Percentiles rank a stretch among this genome's conserved stretches.
phyloP scores from a whole-genome alignment of 2,797 vertebrate genomes.

The Rhinatrema bivittatum region DNA sequence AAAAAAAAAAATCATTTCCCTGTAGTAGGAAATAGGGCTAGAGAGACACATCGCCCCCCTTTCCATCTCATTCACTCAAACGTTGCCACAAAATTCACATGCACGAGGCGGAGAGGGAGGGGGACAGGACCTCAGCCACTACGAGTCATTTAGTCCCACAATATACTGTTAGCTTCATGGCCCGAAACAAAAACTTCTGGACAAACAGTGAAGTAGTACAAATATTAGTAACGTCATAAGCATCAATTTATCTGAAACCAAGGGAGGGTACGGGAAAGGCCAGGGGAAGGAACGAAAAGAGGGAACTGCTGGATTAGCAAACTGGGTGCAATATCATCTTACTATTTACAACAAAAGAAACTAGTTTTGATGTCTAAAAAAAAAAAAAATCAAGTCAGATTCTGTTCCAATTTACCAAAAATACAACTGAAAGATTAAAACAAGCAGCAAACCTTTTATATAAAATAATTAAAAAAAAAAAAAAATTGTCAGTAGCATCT shows the following conservation, averaged over 20 bases:
- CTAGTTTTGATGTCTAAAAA: conserved; percentile 21
- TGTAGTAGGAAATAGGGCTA: too few relatives aligned
- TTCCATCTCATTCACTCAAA: not conserved
- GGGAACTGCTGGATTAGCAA: conserved; percentile 34
- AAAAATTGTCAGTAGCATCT: conserved; percentile 82
- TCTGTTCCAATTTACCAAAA: conserved; percentile 59
- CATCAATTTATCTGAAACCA: too few relatives aligned
- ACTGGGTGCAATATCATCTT: conserved; percentile 38
- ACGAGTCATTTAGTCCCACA: too few relatives aligned
- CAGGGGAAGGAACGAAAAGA: not conserved
- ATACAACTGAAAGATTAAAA: conserved; percentile 55
- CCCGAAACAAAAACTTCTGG: too few relatives aligned
- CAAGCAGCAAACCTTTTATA: conserved; percentile 72
- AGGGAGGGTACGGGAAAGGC: not conserved
- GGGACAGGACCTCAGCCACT: too few relatives aligned
- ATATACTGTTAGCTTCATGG: too few relatives aligned
- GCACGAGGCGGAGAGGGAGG: too few relatives aligned
- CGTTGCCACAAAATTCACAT: not conserved
- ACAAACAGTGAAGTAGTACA: too few relatives aligned
- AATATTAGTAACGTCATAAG: too few relatives aligned
- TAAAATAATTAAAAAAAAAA: conserved; percentile 60
- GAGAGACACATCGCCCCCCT: not conserved
- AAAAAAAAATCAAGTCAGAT: conserved; percentile 54
- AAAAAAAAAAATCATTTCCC: too few relatives aligned
- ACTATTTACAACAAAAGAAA: conserved; percentile 53